Base-by-base conservation (phyloP, 2,888 invertebrate species). In the Harmothoe impar region DNA sequence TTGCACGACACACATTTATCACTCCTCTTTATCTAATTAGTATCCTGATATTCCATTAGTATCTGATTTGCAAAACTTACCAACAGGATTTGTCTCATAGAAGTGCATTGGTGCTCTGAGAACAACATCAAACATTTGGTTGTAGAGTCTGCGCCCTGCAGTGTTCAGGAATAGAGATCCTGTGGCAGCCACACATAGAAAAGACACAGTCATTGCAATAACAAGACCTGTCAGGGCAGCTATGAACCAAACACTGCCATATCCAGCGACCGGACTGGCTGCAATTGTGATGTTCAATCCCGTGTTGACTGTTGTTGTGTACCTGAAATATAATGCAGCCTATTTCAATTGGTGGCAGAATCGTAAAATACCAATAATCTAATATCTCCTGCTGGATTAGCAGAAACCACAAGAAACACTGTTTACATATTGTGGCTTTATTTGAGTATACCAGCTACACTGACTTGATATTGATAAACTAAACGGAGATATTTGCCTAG, bases 181-280 rank as follows among this genome's bases (percentile, higher is more conserved):
- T 98, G 98, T 7, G 97, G 97, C 91, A 96, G 96, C 94, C 97
- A 97, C 20, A 20, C 3, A 3, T 20, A 12, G 23, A 20, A 15
- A 20, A 62, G 3, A 62, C 15, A 62, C 3, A 62, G n/a, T 3
- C n/a, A 62, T 62, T 20, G 23, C 20, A 3, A 62, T n/a, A n/a
- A n/a, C 12, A 62, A 62, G 62, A 7, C 23, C 62, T 12, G 23
- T n/a, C 20, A 62, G 23, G 3, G 20, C 15, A 5, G 62, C 62
- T 5, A n/a, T 5, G 15, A 62, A 62, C 62, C 62, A 62, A n/a
- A n/a, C n/a, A n/a, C n/a, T 62, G n/a, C 15, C 62, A 62, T 62
- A 62, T 5, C 62, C 62, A 20, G 62, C 3, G 3, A 62, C 23
- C 15, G 62, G 62, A 20, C 23, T 5, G 20, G 23, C n/a, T 3